Evolutionary conservation across 2,888 invertebrate species (phyloP).

Genomic region (Orthosia cruda): DNA sequence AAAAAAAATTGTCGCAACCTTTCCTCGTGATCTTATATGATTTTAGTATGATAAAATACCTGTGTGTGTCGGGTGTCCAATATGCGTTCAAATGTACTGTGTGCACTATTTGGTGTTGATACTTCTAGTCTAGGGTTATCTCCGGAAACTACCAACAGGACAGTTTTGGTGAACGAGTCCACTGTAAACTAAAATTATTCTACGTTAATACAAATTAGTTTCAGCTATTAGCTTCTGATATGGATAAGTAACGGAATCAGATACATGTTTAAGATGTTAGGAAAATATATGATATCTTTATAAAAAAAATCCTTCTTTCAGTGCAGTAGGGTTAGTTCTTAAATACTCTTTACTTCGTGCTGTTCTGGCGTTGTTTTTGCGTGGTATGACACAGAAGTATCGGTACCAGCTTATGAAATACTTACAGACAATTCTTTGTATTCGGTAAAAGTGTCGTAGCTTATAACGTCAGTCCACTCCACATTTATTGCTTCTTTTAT

Average conservation of each 20-base stretch:
- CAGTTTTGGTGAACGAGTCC: constrained; percentile 78
- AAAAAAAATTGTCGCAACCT: not conserved
- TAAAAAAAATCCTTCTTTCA: not conserved
- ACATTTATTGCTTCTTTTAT: constrained; percentile 78
- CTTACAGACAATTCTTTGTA: constrained; percentile 77
- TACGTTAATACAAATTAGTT: not conserved
- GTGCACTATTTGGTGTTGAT: constrained; percentile 63
- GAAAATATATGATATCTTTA: not conserved
- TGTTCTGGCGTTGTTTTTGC: not conserved
- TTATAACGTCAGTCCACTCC: constrained; percentile 79
- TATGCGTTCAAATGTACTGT: constrained; percentile 69
- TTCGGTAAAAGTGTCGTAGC: constrained; percentile 70
- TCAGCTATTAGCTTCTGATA: not conserved
- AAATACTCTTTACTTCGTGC: not conserved
- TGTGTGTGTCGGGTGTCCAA: constrained; percentile 73
- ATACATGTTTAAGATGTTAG: not conserved
- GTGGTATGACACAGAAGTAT: not conserved
- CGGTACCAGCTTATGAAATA: constrained; percentile 34
- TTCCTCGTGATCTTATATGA: not conserved
- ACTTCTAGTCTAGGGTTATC: constrained; percentile 71
- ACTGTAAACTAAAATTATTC: constrained; percentile 76
- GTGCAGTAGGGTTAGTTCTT: too few species aligned
- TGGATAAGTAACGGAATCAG: not conserved
- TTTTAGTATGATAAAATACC: constrained; percentile 65
- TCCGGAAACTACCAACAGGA: constrained; percentile 79